Percentiles rank a stretch among this genome's conserved stretches.
phyloP scores from a whole-genome alignment of 2,113 vertebrate genomes.

The Leuciscus idus region DNA sequence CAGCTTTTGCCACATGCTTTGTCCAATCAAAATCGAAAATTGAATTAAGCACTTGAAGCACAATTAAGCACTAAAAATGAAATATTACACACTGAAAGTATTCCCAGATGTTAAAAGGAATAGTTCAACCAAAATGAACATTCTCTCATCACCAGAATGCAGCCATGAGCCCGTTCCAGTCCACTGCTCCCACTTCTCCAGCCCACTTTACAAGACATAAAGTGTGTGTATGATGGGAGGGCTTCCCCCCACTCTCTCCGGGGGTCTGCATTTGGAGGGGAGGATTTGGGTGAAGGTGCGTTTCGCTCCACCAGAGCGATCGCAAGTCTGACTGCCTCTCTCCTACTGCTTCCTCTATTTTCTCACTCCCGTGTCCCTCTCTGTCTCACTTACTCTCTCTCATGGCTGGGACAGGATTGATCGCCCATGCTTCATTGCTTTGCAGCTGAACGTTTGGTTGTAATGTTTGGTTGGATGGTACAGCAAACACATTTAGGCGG shows the following conservation, averaged over 20 bases:
- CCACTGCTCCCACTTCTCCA: slow-evolving; percentile 47
- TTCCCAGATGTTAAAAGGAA: background rate
- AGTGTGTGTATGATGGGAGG: slow-evolving; percentile 25
- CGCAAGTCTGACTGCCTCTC: background rate
- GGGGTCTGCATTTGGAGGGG: slow-evolving; percentile 5
- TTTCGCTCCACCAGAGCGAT: slow-evolving; percentile 41
- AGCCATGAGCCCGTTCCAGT: slow-evolving; percentile 2
- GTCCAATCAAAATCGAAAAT: background rate
- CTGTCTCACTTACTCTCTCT: slow-evolving; percentile 3
- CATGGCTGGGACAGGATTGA: slow-evolving; percentile 9
- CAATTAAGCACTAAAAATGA: too few species aligned
- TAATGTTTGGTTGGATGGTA: slow-evolving; percentile 10
- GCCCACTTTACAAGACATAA: slow-evolving; percentile 31
- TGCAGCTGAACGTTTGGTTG: slow-evolving; percentile 14
- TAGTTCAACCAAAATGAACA: background rate
- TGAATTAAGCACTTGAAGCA: background rate
- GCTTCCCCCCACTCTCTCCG: background rate
- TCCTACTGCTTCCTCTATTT: slow-evolving; percentile 15
- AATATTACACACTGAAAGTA: background rate
- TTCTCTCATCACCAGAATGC: background rate
- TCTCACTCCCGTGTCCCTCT: slow-evolving; percentile 27
- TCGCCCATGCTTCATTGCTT: slow-evolving; percentile 48
- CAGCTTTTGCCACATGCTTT: background rate
- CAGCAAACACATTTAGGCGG: slow-evolving; percentile 26
- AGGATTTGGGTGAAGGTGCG: slow-evolving; percentile 33